Evolutionary conservation across 2,113 vertebrate species (phyloP), one percentile per base, ranked within the genome.

Genomic region (Tragelaphus imberbis): DNA sequence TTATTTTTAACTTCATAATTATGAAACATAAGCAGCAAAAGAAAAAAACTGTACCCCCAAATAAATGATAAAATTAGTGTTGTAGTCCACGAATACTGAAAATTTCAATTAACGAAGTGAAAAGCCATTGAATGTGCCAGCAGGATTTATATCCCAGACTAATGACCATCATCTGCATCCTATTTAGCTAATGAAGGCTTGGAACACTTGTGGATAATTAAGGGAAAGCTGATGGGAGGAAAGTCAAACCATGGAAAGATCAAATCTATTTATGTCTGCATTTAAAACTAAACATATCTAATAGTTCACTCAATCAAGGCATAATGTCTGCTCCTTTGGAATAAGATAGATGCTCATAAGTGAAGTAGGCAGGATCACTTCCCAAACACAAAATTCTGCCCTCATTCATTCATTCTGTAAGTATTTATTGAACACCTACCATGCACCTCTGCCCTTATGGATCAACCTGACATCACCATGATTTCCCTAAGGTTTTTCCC

Each of bases 141-240:
- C 97, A 98, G 97, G 98, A 98, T 98, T 98, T 98, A 97, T 97
- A 97, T 84, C 87, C 87, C 90, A 98, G 97, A 97, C 97, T 98
- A 98, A 98, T 98, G 97, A 95, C 97, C 97, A 98, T 98, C 97
- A 98, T 98, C 98, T 98, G 98, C 97, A 71, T 99, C 98, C 98
- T 98, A 99, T 98, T 98, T 98, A 98, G 98, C 97, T 98, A 98
- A 98, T 98, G 95, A 98, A 98, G 96, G 95, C 97, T 98, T 97
- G 97, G 97, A 97, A 98, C 98, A 97, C 95, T 96, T 96, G 98
- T 95, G 97, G 97, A 97, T 98, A 99, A 99, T 99, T 98, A 99
- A 98, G 95, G 80, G 75, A 97, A 98, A 97, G 98, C 97, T 97
- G 97, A 98, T 97, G 98, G 98, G 97, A 98, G 97, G 97, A 98